Base-by-base conservation (phyloP, 2,888 invertebrate species). In the Perizoma affinitatum region DNA sequence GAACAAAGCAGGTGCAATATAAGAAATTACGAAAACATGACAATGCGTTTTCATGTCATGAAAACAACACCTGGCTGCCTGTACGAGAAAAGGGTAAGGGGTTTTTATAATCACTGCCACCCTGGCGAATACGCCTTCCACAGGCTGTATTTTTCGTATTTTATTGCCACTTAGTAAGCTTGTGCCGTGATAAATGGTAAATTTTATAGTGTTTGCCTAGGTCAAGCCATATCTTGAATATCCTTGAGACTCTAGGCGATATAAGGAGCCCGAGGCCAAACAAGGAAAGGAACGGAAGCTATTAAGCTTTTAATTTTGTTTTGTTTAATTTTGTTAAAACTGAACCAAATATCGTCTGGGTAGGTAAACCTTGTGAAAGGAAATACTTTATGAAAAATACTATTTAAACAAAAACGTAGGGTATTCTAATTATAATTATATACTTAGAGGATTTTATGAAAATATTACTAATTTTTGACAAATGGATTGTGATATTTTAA, bases 1-100 rank as follows among this genome's bases (percentile, higher is more conserved):
- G 48, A 43, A 33, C 44, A 58, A 57, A 64, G 60, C 74, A 78
- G 77, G 79, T 80, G 82, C 73, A 68, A 81, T 82, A 78, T 74
- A 72, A 74, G 79, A 76, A 73, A 76, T 67, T 68, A 67, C 66
- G 59, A 65, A 72, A 70, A 66, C 65, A 68, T 45, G 53, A 46
- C 45, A 62, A 62, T 64, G 22, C 3, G 22, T 3, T 22, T 22
- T 22, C 22, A 22, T 22, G 22, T 2, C 22, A 22, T 3, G 22
- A 22, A 22, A 77, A 66, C 79, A 79, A 75, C 74, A 78, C 73
- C 70, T 72, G n/a, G n/a, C n/a, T 69, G 64, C 46, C 7, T 58
- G 40, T 50, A 63, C 66, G 61, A 59, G 54, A 65, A 65, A 55
- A 61, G n/a, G n/a, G 69, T 63, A 65, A 61, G 10, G n/a, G n/a